phyloP scores from a whole-genome alignment of 2,797 vertebrate species.

The Telmatherina bonti region DNA sequence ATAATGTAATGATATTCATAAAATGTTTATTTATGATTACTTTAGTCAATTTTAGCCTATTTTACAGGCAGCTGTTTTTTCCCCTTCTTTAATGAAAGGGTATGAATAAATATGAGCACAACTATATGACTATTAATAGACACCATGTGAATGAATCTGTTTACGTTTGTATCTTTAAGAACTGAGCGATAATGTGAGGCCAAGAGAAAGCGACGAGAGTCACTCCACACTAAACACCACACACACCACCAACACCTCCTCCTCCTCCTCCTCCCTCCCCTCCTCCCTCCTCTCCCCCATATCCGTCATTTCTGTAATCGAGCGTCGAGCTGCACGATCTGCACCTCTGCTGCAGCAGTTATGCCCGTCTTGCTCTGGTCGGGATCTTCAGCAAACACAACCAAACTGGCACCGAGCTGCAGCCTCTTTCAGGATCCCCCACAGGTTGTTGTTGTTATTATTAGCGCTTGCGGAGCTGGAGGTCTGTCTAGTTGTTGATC shows the following conservation, averaged over 20 bases:
- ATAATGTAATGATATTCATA: too few relatives aligned
- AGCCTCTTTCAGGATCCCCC: neutral
- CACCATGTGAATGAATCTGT: too few relatives aligned
- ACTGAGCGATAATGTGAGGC: conserved; percentile 75
- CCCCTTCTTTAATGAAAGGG: too few relatives aligned
- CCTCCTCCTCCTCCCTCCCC: conserved; percentile 11
- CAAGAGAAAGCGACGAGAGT: conserved; percentile 12
- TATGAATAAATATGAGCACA: too few relatives aligned
- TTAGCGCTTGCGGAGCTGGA: conserved; percentile 36
- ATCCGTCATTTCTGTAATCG: conserved; percentile 54
- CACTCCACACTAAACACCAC: conserved; percentile 30
- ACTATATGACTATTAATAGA: too few relatives aligned
- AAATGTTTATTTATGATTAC: too few relatives aligned
- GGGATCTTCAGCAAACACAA: conserved; percentile 37
- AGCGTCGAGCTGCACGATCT: conserved; percentile 71
- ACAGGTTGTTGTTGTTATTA: conserved; percentile 35
- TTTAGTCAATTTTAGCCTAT: too few relatives aligned
- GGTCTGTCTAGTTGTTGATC: conserved; percentile 43
- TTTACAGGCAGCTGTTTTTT: too few relatives aligned
- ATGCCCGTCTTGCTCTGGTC: conserved; percentile 53
- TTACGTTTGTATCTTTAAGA: conserved; percentile 80
- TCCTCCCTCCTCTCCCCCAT: conserved; percentile 2
- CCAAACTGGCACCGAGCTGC: conserved; percentile 18
- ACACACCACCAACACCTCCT: conserved; percentile 17
- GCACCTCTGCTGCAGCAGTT: conserved; percentile 51